phyloP scores from a whole-genome alignment of 2,888 invertebrate species.

The Pinctada fucata region DNA sequence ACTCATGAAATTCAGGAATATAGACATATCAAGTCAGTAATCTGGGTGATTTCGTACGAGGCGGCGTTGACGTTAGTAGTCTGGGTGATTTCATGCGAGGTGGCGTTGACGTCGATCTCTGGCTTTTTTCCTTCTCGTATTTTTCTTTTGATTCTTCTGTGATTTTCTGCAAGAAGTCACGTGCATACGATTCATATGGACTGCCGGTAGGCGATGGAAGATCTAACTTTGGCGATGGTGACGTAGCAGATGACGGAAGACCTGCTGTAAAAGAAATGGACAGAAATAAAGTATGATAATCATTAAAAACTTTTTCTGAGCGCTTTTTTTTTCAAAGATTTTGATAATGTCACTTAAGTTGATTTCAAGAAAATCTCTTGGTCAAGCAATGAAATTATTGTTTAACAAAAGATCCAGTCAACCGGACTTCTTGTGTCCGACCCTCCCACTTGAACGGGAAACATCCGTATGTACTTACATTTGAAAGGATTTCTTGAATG shows the following conservation, averaged over 20 bases:
- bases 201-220: slow-evolving; percentile 12
- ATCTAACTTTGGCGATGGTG: slow-evolving; percentile 22
- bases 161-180: slow-evolving; percentile 40
- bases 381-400: too few relatives aligned
- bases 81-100: neutral
- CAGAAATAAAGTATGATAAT: too few relatives aligned
- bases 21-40: too few relatives aligned
- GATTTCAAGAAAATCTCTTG: too few relatives aligned
- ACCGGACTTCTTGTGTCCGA: too few relatives aligned
- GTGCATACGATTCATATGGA: slow-evolving; percentile 37
- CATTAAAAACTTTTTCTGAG: too few relatives aligned
- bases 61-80: neutral
- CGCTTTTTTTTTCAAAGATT: too few relatives aligned
- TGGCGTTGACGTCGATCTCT: slow-evolving; percentile 8
- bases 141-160: slow-evolving; percentile 33
- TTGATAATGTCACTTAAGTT: too few relatives aligned
- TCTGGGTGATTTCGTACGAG: too few relatives aligned
- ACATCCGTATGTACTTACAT: slow-evolving; percentile 15
- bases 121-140: slow-evolving; percentile 32
- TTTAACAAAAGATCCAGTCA: too few relatives aligned
- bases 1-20: too few relatives aligned
- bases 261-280: slow-evolving; percentile 10
- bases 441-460: too few relatives aligned
- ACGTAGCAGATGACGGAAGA: neutral
- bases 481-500: slow-evolving; percentile 27